A percentile compares a stretch with the other conserved stretches of the same genome.
phyloP scores from a whole-genome alignment of 2,797 vertebrate species.

The Danio jaintianensis region DNA sequence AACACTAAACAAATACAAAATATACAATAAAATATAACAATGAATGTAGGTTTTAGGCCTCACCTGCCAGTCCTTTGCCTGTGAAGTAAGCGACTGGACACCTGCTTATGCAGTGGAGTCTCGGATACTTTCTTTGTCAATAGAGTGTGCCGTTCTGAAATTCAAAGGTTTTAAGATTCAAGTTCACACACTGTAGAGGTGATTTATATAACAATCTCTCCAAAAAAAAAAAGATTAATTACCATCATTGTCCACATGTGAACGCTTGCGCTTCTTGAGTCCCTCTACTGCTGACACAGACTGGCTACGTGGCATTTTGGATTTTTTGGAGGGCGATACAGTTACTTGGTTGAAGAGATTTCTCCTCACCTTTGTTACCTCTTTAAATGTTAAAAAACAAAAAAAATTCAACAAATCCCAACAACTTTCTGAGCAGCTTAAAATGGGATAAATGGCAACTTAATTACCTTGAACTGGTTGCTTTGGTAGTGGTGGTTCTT shows the following conservation, averaged over 20 bases:
- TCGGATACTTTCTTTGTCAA: slow-evolving; percentile 91
- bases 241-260: slow-evolving; percentile 69
- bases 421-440: neutral
- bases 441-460: neutral
- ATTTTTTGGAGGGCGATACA: slow-evolving; percentile 82
- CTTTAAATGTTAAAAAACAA: slow-evolving; percentile 68
- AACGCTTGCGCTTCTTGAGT: slow-evolving; percentile 75
- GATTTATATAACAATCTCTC: neutral
- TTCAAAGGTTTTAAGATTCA: neutral
- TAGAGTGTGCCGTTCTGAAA: slow-evolving; percentile 82
- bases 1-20: neutral
- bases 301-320: slow-evolving; percentile 86
- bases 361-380: slow-evolving; percentile 94
- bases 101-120: slow-evolving; percentile 92
- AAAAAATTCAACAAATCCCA: no score
- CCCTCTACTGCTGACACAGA: slow-evolving; percentile 91
- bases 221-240: neutral
- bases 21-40: slow-evolving; percentile 1
- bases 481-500: slow-evolving; percentile 74
- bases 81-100: slow-evolving; percentile 85
- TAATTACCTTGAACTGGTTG: slow-evolving; percentile 85
- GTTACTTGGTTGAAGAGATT: slow-evolving; percentile 91
- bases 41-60: slow-evolving; percentile 52
- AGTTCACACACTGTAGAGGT: neutral
- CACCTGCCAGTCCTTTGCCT: slow-evolving; percentile 90